phyloP scores from a whole-genome alignment of 1,140 invertebrate genomes.

The Samia ricini region DNA sequence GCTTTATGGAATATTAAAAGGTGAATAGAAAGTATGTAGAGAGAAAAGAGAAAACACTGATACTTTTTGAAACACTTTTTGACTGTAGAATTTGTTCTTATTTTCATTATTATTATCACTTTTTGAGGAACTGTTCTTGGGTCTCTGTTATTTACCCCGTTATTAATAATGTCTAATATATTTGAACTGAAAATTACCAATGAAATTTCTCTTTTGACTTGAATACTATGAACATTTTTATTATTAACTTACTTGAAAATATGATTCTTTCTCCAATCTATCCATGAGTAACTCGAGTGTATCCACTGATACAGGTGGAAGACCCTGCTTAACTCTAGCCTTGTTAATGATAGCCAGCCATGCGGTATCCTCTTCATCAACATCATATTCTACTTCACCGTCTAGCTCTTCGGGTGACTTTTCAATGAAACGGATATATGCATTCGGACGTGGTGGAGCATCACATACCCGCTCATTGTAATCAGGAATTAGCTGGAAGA shows the following conservation, averaged over 20 bases:
- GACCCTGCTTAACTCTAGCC: conserved; percentile 82
- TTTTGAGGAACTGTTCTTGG: background rate
- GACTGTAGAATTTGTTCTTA: too few relatives aligned
- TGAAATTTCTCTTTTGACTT: background rate
- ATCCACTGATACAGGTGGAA: conserved; percentile 88
- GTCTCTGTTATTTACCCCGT: too few relatives aligned
- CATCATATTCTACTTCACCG: conserved; percentile 97
- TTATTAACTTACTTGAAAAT: conserved; percentile 85
- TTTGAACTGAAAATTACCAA: too few relatives aligned
- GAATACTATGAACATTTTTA: too few relatives aligned
- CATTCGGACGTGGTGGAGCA: conserved; percentile 81
- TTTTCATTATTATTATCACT: too few relatives aligned
- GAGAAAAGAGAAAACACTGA: too few relatives aligned
- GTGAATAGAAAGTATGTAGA: too few relatives aligned
- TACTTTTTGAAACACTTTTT: too few relatives aligned
- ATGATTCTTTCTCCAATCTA: conserved; percentile 97
- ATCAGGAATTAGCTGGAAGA: conserved; percentile 56
- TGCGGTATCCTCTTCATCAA: conserved; percentile 97
- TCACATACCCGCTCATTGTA: conserved; percentile 80
- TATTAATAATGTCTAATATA: too few relatives aligned
- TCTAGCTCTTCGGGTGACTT: conserved; percentile 96
- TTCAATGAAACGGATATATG: conserved; percentile 88
- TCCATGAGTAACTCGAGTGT: conserved; percentile 97
- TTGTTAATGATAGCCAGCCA: conserved; percentile 95
- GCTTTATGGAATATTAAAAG: too few relatives aligned